Conservation (phyloP, 2,888 invertebrate species). For the Congeria kusceri region DNA sequence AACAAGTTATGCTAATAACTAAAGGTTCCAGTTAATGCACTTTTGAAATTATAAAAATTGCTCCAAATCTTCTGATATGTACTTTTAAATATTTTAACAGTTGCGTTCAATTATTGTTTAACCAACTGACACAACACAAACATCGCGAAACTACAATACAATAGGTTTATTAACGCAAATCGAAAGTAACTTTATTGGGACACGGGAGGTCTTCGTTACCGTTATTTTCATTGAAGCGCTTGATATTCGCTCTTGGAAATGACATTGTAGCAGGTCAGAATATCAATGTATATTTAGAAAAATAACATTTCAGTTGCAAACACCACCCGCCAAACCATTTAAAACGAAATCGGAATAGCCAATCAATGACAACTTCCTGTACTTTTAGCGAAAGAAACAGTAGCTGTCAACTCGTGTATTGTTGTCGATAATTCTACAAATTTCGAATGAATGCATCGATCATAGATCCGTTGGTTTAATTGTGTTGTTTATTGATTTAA, state of each 20-base stretch:
- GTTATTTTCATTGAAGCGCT: conserved; percentile 69
- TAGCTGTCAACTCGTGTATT: too few relatives aligned
- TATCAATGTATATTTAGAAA: background rate
- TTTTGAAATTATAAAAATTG: too few relatives aligned
- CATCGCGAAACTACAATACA: background rate
- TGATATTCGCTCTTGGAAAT: conserved; percentile 68
- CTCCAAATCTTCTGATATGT: too few relatives aligned
- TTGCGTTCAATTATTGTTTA: too few relatives aligned
- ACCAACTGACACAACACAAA: too few relatives aligned
- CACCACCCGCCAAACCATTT: background rate
- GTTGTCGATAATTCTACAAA: too few relatives aligned
- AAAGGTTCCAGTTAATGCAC: too few relatives aligned
- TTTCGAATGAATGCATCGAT: too few relatives aligned
- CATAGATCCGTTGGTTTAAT: too few relatives aligned
- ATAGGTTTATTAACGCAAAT: background rate
- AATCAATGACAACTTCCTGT: background rate
- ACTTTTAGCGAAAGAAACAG: background rate
- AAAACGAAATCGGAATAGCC: background rate
- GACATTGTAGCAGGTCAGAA: conserved; percentile 52
- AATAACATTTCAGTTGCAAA: background rate
- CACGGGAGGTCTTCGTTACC: conserved; percentile 42
- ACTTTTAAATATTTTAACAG: too few relatives aligned
- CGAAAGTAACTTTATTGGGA: background rate
- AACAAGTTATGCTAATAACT: too few relatives aligned
- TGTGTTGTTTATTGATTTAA: too few relatives aligned